A percentile compares a stretch with the other conserved stretches of the same genome.
Evolutionary conservation across 1,140 invertebrate species (phyloP).

Genomic region (Diorhabda sublineata): DNA sequence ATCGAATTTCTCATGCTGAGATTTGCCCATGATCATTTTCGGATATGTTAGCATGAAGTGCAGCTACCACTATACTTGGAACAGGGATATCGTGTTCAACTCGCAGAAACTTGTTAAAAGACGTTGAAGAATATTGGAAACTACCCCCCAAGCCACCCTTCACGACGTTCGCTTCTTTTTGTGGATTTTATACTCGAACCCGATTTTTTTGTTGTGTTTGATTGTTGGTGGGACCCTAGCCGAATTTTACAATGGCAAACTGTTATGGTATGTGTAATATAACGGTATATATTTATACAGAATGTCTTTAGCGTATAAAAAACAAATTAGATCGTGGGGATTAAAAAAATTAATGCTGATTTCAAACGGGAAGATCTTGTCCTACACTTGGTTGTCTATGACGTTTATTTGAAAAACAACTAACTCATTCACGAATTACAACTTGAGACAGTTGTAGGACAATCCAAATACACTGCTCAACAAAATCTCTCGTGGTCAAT

Average conservation of each 20-base stretch:
- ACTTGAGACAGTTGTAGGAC: no score
- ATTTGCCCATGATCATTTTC: constrained; percentile 31
- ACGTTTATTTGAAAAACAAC: no score
- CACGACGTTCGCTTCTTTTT: constrained; percentile 25
- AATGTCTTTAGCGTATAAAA: no score
- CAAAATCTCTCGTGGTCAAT: no score
- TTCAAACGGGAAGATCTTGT: no score
- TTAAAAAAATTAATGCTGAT: no score
- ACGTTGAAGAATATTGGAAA: constrained; percentile 51
- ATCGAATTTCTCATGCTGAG: constrained; percentile 24
- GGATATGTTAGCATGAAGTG: constrained; percentile 51
- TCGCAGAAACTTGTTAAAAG: constrained; percentile 85
- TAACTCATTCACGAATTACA: no score
- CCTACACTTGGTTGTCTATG: no score
- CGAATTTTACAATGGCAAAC: constrained; percentile 38
- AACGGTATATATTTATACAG: no score
- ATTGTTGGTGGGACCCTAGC: constrained; percentile 27
- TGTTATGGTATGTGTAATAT: constrained; percentile 41
- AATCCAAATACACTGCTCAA: no score
- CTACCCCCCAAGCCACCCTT: constrained; percentile 30
- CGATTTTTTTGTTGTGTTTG: constrained; percentile 30
- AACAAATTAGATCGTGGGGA: no score
- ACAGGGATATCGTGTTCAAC: constrained; percentile 83
- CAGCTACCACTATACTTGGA: constrained; percentile 83
- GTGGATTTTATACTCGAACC: constrained; percentile 10